Conservation (phyloP, 2,113 vertebrate species). For the Atractosteus spatula region DNA sequence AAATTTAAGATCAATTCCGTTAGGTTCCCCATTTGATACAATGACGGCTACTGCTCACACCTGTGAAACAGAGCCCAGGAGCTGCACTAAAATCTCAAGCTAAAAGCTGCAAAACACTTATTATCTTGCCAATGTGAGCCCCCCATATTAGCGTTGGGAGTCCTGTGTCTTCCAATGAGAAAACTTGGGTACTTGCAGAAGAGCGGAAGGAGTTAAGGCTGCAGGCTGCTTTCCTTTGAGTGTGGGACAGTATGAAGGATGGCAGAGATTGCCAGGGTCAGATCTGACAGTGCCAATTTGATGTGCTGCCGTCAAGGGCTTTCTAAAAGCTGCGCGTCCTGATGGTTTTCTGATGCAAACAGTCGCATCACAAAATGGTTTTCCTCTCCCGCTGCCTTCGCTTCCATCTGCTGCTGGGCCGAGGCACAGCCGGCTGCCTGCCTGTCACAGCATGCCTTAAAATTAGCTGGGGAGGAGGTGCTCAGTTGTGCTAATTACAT, state of each 20-base stretch:
- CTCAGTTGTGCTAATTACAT: conserved; percentile 99
- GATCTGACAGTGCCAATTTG: conserved; percentile 86
- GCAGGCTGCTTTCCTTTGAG: conserved; percentile 18
- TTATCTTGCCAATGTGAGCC: too few relatives aligned
- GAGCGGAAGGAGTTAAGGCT: conserved; percentile 48
- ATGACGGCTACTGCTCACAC: too few relatives aligned
- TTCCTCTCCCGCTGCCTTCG: conserved; percentile 90
- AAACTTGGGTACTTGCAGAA: conserved; percentile 41
- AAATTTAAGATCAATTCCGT: too few relatives aligned
- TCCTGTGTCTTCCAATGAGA: neutral
- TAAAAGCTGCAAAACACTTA: too few relatives aligned
- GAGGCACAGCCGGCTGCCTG: conserved; percentile 89
- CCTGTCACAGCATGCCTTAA: conserved; percentile 98
- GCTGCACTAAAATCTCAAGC: too few relatives aligned
- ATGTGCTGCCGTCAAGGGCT: conserved; percentile 87
- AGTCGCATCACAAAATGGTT: conserved; percentile 93
- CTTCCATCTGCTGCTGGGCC: conserved; percentile 99
- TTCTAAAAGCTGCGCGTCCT: conserved; percentile 85
- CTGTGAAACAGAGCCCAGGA: too few relatives aligned
- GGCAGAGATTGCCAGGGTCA: conserved; percentile 78
- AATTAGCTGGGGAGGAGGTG: conserved; percentile 99
- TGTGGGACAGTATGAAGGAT: conserved; percentile 59
- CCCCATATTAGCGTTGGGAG: too few relatives aligned
- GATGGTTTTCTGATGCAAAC: conserved; percentile 97
- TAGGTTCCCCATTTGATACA: too few relatives aligned